Base-by-base conservation (phyloP, 2,888 invertebrate species). In the Meandrusa payeni region DNA sequence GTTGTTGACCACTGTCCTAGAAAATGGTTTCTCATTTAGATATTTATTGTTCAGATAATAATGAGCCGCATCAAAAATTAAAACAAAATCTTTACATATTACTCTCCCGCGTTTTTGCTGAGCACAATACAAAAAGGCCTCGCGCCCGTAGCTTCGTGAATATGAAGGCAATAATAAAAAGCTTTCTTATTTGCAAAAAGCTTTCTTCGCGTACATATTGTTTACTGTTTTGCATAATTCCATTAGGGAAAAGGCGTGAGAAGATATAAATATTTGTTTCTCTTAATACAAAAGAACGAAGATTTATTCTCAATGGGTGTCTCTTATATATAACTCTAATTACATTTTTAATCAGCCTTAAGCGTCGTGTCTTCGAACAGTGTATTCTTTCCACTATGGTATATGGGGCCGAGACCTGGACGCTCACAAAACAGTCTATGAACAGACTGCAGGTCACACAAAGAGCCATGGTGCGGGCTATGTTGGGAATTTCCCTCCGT, bases 191-290 rank as follows among this genome's bases (percentile, higher is more conserved):
- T 37, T 28, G 38, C 20, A 20, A 28, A 38, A 38, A 28, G 38
- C 38, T 28, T 38, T 38, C 12, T 13, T 15, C 2, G 20, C 22
- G 28, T 38, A 38, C 38, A 38, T 28, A 38, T 38, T 38, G 38
- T 38, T 38, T 38, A 38, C 38, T 38, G 38, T 28, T 38, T 38
- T 38, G 38, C 38, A 38, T 38, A 38, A 38, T 38, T 38, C 38
- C 22, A 38, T 38, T 38, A 38, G 38, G 28, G 38, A 10, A 28
- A 38, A 38, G 27, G 37, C 38, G 28, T 28, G 28, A 28, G 37
- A 28, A 27, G 11, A 20, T 38, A 28, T 38, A 38, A 38, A 38
- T 38, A 38, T 28, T 9, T 28, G 38, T 38, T 38, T 20, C 27
- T 27, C 20, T 28, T 5, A 3, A 4, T 15, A 15, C 2, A 15